Evolutionary conservation across 2,888 invertebrate genomes (phyloP).

Genomic region (Macaria liturata): DNA sequence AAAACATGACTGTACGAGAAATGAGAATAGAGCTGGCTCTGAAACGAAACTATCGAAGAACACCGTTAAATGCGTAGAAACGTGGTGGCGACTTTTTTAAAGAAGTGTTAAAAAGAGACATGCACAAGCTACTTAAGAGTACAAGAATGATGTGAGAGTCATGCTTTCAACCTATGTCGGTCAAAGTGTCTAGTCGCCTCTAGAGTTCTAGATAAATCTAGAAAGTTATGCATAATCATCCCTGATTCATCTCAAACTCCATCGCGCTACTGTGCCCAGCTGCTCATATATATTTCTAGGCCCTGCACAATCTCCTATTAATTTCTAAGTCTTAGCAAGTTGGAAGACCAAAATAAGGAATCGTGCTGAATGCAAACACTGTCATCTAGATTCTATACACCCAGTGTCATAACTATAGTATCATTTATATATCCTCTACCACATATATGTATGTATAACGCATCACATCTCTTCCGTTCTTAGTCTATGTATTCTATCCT

Average conservation of each 20-base stretch:
- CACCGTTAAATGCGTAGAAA: too few species aligned
- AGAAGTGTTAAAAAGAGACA: too few species aligned
- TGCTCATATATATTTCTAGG: conserved; percentile 27
- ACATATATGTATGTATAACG: conserved; percentile 34
- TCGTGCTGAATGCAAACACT: conserved; percentile 77
- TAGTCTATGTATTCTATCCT: conserved; percentile 31
- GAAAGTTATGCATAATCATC: too few species aligned
- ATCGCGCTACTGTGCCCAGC: not conserved
- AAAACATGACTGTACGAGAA: too few species aligned
- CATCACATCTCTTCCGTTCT: conserved; percentile 33
- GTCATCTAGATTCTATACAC: conserved; percentile 27
- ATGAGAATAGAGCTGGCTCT: too few species aligned
- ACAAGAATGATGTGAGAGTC: too few species aligned
- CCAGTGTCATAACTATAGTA: conserved; percentile 30
- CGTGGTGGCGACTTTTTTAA: too few species aligned
- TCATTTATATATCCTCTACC: conserved; percentile 31
- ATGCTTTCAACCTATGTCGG: too few species aligned
- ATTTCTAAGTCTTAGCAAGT: conserved; percentile 10
- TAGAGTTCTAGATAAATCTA: too few species aligned
- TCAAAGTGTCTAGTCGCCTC: too few species aligned
- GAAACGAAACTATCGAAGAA: too few species aligned
- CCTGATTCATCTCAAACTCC: conserved; percentile 1
- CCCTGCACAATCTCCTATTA: conserved; percentile 38
- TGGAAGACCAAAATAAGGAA: conserved; percentile 43
- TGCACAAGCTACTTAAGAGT: too few species aligned